phyloP scores from a whole-genome alignment of 2,888 invertebrate species.

The Ophonus ardosiacus region DNA sequence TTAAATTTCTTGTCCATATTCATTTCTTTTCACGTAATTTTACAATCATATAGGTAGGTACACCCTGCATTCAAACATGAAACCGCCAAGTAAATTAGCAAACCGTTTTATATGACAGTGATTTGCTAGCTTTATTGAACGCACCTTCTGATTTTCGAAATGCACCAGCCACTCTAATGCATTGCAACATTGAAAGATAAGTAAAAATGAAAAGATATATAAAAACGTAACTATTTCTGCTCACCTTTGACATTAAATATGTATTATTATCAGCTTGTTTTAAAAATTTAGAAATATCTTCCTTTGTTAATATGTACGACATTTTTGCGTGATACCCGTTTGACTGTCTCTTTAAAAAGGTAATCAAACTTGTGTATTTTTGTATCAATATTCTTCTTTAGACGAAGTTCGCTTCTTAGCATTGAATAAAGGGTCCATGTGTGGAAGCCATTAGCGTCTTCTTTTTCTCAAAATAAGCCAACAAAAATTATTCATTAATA shows the following conservation, averaged over 20 bases:
- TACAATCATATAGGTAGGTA: conserved; percentile 17
- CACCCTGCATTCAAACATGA: conserved; percentile 35
- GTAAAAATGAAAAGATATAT: not conserved
- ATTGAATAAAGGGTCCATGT: conserved; percentile 45
- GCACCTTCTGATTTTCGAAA: no score
- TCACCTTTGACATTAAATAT: conserved; percentile 55
- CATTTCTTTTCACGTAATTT: no score
- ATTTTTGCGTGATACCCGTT: not conserved
- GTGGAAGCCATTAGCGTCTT: conserved; percentile 36
- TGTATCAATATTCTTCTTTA: conserved; percentile 43
- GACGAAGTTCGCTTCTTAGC: conserved; percentile 9
- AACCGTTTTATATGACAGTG: no score
- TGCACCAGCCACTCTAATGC: conserved; percentile 43
- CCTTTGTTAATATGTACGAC: not conserved
- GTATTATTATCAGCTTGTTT: conserved; percentile 44
- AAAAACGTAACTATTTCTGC: no score
- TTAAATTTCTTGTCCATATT: no score
- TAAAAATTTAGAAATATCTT: conserved; percentile 22
- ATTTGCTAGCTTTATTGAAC: no score
- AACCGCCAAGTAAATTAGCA: no score
- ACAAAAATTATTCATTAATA: not conserved
- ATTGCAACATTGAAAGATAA: not conserved
- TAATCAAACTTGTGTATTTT: not conserved
- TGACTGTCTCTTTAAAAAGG: conserved; percentile 10
- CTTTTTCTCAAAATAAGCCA: not conserved